phyloP scores from a whole-genome alignment of 35 echinoderm and acorn worm species.

The Heliocidaris tuberculata region DNA sequence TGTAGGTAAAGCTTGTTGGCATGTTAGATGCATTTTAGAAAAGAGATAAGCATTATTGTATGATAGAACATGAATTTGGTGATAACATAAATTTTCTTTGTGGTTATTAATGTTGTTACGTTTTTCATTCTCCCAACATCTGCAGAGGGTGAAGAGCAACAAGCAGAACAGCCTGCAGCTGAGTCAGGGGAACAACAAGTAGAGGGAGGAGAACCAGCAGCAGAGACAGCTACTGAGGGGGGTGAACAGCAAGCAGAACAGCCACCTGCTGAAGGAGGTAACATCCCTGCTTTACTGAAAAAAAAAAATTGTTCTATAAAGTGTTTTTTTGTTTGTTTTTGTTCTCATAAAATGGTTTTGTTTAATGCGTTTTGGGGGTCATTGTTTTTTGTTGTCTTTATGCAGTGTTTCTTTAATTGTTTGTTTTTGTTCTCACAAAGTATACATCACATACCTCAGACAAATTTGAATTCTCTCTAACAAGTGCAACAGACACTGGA shows the following conservation, averaged over 20 bases:
- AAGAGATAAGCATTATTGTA: too few species aligned
- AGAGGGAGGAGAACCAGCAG: constrained; percentile 21
- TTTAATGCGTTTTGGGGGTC: too few species aligned
- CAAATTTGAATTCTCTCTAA: background rate
- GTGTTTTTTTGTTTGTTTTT: too few species aligned
- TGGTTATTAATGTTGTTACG: too few species aligned
- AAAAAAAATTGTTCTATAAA: background rate
- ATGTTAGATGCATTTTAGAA: too few species aligned
- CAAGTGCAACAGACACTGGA: background rate
- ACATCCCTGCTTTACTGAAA: background rate
- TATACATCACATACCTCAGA: background rate
- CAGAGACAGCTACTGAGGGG: constrained; percentile 32
- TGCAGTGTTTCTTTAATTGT: too few species aligned
- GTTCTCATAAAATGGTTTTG: too few species aligned
- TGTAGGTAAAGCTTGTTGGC: too few species aligned
- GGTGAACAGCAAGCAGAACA: constrained; percentile 8
- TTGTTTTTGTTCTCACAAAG: background rate
- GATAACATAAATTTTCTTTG: too few species aligned
- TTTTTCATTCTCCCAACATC: background rate
- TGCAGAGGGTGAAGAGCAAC: constrained; percentile 31
- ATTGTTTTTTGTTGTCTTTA: too few species aligned
- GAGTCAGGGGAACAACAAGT: background rate
- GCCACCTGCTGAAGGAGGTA: constrained; percentile 28
- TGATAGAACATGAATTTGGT: too few species aligned
- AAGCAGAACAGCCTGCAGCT: background rate